Evolutionary conservation across 1,140 invertebrate genomes (phyloP), one percentile per base, ranked within the genome.

Genomic region (Drosophila varians): DNA sequence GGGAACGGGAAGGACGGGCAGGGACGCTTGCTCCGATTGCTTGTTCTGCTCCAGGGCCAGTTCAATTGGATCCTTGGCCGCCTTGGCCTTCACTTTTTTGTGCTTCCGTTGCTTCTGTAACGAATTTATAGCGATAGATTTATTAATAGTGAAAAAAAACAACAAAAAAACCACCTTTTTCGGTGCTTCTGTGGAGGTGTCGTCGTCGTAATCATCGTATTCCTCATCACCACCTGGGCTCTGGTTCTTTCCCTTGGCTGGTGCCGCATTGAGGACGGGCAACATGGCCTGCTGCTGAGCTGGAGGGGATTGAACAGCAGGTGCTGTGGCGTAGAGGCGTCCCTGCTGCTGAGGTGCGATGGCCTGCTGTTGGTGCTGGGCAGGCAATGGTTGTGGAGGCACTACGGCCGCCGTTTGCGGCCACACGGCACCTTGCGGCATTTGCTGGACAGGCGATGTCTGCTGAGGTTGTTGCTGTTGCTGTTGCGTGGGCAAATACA

Each of bases 141-240:
- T 9, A 14, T 8, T 3, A 9, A 5, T 0, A n/a, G 11, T 0
- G n/a, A 9, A 1, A 26, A 28, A 31, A 31, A n/a, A 11, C 9
- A 2, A n/a, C 28, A 9, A 11, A 4, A 8, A 11, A 11, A 8
- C 5, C 1, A 84, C 90, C 69, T 91, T 91, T 14, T 89, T 91
- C 4, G 90, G 90, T 7, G 90, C 65, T 55, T 90, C 88, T n/a
- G 90, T 91, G 23, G 89, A 84, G 42, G 78, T 80, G 46, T 91
- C 91, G 31, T 91, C 91, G 12, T 89, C 87, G 57, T 91, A 87
- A 21, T 92, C 90, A 12, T 82, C 90, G 46, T 90, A 89, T 6
- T 92, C 90, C 45, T 54, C 76, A 18, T 89, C 82, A 12, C 58
- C 76, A n/a, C 53, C 26, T n/a, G 56, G 68, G n/a, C 45, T 36